These are phyloP conservation scores for Periophthalmus modestus DNA, from an alignment of 2,113 vertebrate genomes.

Conservation along the genomic window DNA sequence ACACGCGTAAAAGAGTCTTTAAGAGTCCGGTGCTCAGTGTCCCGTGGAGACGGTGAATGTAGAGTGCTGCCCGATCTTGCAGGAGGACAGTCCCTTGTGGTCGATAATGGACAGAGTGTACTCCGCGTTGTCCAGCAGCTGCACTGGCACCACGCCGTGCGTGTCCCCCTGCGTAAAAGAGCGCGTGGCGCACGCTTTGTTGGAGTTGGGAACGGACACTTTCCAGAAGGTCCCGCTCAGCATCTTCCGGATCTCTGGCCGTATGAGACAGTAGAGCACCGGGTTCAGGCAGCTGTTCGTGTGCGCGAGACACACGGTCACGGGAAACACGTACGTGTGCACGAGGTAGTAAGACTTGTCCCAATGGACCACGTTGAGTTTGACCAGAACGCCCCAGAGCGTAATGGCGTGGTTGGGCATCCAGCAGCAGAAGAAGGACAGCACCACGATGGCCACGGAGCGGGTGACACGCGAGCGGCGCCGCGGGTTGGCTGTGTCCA, in stretches of 20 bases:
- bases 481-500: constrained; percentile 60
- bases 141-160: constrained; percentile 55
- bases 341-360: constrained; percentile 75
- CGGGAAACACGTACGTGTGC: constrained; percentile 80
- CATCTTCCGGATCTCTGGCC: constrained; percentile 79
- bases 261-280: constrained; percentile 79
- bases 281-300: constrained; percentile 83
- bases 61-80: constrained; percentile 12
- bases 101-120: constrained; percentile 58
- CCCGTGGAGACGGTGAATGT: not conserved
- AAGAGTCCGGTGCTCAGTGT: not conserved
- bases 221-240: constrained; percentile 73
- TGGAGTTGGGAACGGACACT: constrained; percentile 49
- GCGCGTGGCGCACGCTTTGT: constrained; percentile 58
- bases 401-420: constrained; percentile 79
- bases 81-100: constrained; percentile 33
- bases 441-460: constrained; percentile 70
- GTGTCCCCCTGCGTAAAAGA: constrained; percentile 60
- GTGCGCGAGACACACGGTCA: constrained; percentile 81
- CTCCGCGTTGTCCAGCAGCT: constrained; percentile 55
- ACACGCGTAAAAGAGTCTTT: not conserved
- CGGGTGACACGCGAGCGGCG: constrained; percentile 69
- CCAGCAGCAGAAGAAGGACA: constrained; percentile 77
- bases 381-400: constrained; percentile 82
- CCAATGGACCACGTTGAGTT: constrained; percentile 79